Base-by-base conservation (phyloP, 2,888 invertebrate species). In the Monoplex corrugatus region DNA sequence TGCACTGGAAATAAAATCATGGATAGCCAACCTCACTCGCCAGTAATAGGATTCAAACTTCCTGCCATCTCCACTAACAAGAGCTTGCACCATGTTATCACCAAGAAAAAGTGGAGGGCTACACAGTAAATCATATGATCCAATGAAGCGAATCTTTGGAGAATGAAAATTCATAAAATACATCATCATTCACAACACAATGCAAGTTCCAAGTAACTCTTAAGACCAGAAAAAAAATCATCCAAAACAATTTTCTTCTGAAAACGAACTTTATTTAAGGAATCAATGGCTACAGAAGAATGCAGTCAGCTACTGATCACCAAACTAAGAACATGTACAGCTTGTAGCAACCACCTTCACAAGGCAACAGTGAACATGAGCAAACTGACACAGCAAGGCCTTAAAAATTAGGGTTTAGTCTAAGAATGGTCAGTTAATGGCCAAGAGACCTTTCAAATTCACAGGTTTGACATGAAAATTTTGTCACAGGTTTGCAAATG, bases 341-440 rank as follows among this genome's bases (percentile, higher is more conserved):
- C 80, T 45, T 80, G 87, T 80, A 50, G 87, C 87, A 80, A 75
- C 57, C 57, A 78, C 45, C 87, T 78, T 50, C 44, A 80, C 80
- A 87, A 87, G 87, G 87, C 87, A 87, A 87, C 78, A 5, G 87
- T 87, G 80, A 87, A 87, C 32, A 57, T 87, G 87, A 87, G 87
- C 87, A 87, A 87, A 87, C 40, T n/a, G 57, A 87, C 43, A 35
- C 28, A 86, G 57, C 45, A 45, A 83, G 45, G 82, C 45, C 32
- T 83, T 13, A 32, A 40, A 57, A 57, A 57, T 57, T n/a, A n/a
- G n/a, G n/a, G n/a, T n/a, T n/a, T n/a, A n/a, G n/a, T n/a, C n/a
- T n/a, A n/a, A n/a, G n/a, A n/a, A n/a, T n/a, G n/a, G n/a, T n/a
- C n/a, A n/a, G n/a, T n/a, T n/a, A n/a, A n/a, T n/a, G n/a, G n/a